Base-by-base conservation (phyloP, 2,888 invertebrate species). In the Blera fallax region DNA sequence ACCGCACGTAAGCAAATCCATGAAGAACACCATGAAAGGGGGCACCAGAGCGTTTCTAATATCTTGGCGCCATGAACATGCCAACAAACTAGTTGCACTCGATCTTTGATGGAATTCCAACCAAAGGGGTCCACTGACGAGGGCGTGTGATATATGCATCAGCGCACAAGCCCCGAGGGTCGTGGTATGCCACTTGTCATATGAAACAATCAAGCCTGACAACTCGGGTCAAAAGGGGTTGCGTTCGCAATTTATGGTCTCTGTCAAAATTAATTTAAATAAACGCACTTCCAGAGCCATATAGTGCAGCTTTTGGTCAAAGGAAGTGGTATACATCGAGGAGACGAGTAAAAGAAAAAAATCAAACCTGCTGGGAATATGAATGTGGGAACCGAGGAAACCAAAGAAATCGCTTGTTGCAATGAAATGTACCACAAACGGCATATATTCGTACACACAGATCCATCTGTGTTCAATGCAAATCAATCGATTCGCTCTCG, bases 41-140 rank as follows among this genome's bases (percentile, higher is more conserved):
- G 4, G 76, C 81, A 85, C 43, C 52, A 67, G 81, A 85, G 76
- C 85, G 85, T 85, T 85, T 85, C 85, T 85, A 85, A 85, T 85
- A 54, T 54, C 76, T 73, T 72, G 81, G 85, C 85, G 85, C 85
- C 78, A 83, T 52, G 54, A 65, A 3, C 76, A 56, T 64, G 62
- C 34, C 60, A 62, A 43, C 43, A 78, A 52, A 77, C 29, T n/a
- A 50, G 67, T 65, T 78, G 83, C 83, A 84, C 70, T 67, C 62
- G 74, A 84, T 65, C 69, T 65, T 48, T 29, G 27, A 37, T 73
- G n/a, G 64, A 64, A 48, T 60, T 56, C 11, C 37, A 34, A 37
- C 11, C 37, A 60, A 73, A 62, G 64, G 79, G 72, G 56, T 27
- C 58, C 24, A 40, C 14, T 11, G 29, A 48, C 40, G 70, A 72